A percentile compares a stretch with the other conserved stretches of the same genome.
phyloP scores from a whole-genome alignment of 2,888 invertebrate genomes.

The Eupithecia inturbata region DNA sequence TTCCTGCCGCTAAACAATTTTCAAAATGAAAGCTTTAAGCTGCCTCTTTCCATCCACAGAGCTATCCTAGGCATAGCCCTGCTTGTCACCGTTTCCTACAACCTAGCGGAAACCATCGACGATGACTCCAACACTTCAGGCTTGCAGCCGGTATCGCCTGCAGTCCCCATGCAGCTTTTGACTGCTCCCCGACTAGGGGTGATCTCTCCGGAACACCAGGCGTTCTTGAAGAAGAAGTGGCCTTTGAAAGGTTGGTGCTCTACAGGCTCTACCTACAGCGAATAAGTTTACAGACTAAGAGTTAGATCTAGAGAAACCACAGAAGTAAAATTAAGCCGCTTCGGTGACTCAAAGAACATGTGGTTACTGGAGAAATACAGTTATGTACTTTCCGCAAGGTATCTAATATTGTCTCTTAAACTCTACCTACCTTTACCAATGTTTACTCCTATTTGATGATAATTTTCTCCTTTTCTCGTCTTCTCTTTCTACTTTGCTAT shows the following conservation, averaged over 20 bases:
- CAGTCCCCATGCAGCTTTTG: conserved; percentile 38
- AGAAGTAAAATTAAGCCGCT: too few relatives aligned
- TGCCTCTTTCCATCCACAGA: conserved; percentile 56
- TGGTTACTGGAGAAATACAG: too few relatives aligned
- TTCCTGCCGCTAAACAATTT: background rate
- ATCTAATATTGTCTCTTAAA: too few relatives aligned
- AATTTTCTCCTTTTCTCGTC: background rate
- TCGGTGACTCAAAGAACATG: too few relatives aligned
- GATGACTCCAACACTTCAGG: conserved; percentile 44
- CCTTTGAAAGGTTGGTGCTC: conserved; percentile 70
- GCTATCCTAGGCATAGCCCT: conserved; percentile 78
- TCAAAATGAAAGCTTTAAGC: background rate
- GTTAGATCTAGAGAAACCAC: too few relatives aligned
- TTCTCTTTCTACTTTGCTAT: background rate
- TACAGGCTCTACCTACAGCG: background rate
- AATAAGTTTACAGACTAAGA: background rate
- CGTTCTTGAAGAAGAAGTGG: conserved; percentile 68
- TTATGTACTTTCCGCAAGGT: too few relatives aligned
- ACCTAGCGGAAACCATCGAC: conserved; percentile 58
- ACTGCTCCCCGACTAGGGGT: background rate
- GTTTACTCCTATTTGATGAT: too few relatives aligned
- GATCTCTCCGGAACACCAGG: conserved; percentile 47
- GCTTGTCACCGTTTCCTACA: conserved; percentile 82
- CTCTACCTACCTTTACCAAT: too few relatives aligned
- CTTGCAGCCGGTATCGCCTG: conserved; percentile 21